Percentiles rank a stretch among this genome's conserved stretches.
Evolutionary conservation across 2,797 vertebrate species (phyloP).

Genomic region (Hozukius guyotensis): DNA sequence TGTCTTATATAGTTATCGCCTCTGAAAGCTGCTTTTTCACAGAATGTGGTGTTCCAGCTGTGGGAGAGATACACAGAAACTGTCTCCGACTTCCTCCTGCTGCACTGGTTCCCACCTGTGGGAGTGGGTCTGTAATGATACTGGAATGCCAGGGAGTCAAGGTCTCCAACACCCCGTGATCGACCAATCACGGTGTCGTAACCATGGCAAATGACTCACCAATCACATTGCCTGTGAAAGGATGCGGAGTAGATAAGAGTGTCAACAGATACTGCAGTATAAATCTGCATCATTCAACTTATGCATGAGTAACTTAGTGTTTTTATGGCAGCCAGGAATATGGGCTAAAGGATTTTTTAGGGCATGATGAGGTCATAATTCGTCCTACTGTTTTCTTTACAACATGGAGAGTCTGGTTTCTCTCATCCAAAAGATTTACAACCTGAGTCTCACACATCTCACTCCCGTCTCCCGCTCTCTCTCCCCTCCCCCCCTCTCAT

Average conservation of each 20-base stretch:
- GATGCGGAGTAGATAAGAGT: slow-evolving; percentile 27
- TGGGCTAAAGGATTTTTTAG: not conserved
- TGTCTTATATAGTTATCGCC: slow-evolving; percentile 49
- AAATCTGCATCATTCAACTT: not conserved
- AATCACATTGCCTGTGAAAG: slow-evolving; percentile 30
- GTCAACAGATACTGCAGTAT: slow-evolving; percentile 15
- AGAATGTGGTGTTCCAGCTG: slow-evolving; percentile 63
- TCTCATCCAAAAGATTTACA: slow-evolving; percentile 71
- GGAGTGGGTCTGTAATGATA: slow-evolving; percentile 52
- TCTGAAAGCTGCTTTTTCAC: slow-evolving; percentile 51
- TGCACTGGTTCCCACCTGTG: slow-evolving; percentile 66
- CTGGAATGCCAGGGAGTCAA: slow-evolving; percentile 66
- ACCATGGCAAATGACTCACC: slow-evolving; percentile 38
- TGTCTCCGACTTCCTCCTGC: slow-evolving; percentile 24
- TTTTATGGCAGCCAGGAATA: slow-evolving; percentile 26
- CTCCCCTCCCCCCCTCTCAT: slow-evolving; percentile 54
- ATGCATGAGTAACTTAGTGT: slow-evolving; percentile 5
- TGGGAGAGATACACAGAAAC: slow-evolving; percentile 68
- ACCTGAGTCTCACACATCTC: slow-evolving; percentile 71
- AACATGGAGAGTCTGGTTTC: slow-evolving; percentile 55
- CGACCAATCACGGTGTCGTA: not conserved
- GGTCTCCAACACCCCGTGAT: slow-evolving; percentile 28
- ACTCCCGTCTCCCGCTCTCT: slow-evolving; percentile 60
- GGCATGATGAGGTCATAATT: slow-evolving; percentile 19
- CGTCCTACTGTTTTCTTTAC: slow-evolving; percentile 12